Evolutionary conservation across 2,888 invertebrate genomes (phyloP), one percentile per base, ranked within the genome.

Genomic region (Clanis bilineata): DNA sequence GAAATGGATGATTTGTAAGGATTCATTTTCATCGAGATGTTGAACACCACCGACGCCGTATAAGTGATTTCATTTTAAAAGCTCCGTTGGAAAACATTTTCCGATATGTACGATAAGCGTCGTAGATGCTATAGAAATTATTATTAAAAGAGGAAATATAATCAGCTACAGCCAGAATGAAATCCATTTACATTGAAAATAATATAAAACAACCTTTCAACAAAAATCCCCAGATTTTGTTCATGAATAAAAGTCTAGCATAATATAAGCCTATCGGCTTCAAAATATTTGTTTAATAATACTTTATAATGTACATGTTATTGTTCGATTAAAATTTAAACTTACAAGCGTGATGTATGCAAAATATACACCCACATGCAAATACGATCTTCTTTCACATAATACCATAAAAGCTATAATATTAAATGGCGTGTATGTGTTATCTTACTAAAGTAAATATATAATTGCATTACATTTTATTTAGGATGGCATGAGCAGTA

Each of bases 1-100:
- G 61, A 18, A 70, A 68, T 73, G 56, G 60, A 59, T 62, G 62
- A 64, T 70, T 71, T 70, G 65, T 77, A 69, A 3, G 79, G 76
- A 60, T 78, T 77, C 74, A 23, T 69, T 71, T 67, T 59, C 62
- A 72, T 59, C 59, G 62, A 67, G 59, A 70, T 64, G 44, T 68
- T 70, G 63, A 64, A 65, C 69, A 65, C 58, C 61, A 59, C 60
- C 51, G 71, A 72, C 72, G 58, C 72, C 71, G 39, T 64, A 64
- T 47, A 72, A 72, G 65, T 23, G 18, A 51, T 32, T 51, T 51
- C 18, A 51, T 51, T 51, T 66, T 28, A 54, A 60, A 62, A 56
- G 51, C 62, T 61, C 28, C 32, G 32, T 32, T 32, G 51, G 32
- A 51, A 32, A 51, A 51, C 32, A 51, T 45, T 45, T 44, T 23